Evolutionary conservation across 2,113 vertebrate genomes (phyloP), one percentile per base, ranked within the genome.

Genomic region (Silurus asotus): DNA sequence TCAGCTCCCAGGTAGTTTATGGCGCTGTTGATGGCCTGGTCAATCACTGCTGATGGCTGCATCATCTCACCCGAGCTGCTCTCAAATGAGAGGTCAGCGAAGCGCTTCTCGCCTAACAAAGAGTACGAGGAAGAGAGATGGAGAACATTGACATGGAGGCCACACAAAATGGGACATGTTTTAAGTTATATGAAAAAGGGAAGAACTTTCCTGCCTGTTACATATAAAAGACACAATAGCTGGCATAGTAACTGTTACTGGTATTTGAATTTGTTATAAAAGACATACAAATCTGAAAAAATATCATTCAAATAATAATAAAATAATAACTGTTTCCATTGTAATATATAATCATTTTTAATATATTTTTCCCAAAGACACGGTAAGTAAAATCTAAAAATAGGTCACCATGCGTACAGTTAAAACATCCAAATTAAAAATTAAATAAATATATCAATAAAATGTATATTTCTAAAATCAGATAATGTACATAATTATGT

Each of bases 11-110:
- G 93, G 93, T 99, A 99, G 87, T 94, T 99, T 93, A 99, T 99
- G 92, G 98, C 98, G 0, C 97, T 99, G 93, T 99, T 99, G 92
- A 99, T 99, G 92, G 98, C 97, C 93, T 99, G 98, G 94, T 99
- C 97, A 13, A 99, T 99, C 86, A 99, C 98, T 0, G 77, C 77
- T 97, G 97, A 0, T 61, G 97, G 97, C 91, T 98, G 97, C 94
- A 99, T 98, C 84, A 99, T 93, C 69, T 98, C 97, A 0, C 94
- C 94, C 58, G 94, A 53, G 49, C 94, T 93, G 70, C 94, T 91
- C 28, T 99, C 97, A 0, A 95, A 99, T 6, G 97, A 95, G 81
- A 98, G 91, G 81, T 99, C 97, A 0, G 96, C 93, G 85, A 98
- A 93, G 84, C 96, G 97, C 88, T 99, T 99, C 82, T 99, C 98